Conservation (phyloP, 1,140 invertebrate genomes). For the Aphis craccivora region DNA sequence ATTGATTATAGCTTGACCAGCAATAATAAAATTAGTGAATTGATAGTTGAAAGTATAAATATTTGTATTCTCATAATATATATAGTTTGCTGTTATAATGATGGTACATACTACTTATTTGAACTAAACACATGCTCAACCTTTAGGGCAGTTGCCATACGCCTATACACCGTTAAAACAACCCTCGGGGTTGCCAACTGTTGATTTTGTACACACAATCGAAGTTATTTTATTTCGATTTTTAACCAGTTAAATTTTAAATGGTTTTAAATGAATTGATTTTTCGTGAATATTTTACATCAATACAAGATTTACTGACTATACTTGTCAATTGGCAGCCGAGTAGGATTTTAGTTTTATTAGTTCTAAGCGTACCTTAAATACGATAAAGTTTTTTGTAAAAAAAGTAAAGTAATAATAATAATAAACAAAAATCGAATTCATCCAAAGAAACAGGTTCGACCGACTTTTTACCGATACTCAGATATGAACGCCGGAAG, state of each 20-base stretch:
- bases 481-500: slow-evolving; percentile 28
- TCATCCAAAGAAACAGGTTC: background rate
- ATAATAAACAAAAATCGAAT: background rate
- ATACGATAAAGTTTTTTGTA: background rate
- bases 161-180: background rate
- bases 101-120: background rate
- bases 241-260: background rate
- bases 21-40: background rate
- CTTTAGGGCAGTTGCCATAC: background rate
- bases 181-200: slow-evolving; percentile 47
- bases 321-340: background rate
- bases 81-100: background rate
- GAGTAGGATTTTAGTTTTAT: background rate
- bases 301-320: background rate
- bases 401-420: no score
- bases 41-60: background rate
- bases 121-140: background rate
- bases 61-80: background rate
- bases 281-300: background rate
- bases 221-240: background rate
- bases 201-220: background rate
- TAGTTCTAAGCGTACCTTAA: background rate
- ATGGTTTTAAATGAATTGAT: background rate
- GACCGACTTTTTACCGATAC: background rate
- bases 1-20: background rate